A percentile compares a stretch with the other conserved stretches of the same genome.
phyloP scores from a whole-genome alignment of 2,888 invertebrate genomes.

The Heliconius sara region DNA sequence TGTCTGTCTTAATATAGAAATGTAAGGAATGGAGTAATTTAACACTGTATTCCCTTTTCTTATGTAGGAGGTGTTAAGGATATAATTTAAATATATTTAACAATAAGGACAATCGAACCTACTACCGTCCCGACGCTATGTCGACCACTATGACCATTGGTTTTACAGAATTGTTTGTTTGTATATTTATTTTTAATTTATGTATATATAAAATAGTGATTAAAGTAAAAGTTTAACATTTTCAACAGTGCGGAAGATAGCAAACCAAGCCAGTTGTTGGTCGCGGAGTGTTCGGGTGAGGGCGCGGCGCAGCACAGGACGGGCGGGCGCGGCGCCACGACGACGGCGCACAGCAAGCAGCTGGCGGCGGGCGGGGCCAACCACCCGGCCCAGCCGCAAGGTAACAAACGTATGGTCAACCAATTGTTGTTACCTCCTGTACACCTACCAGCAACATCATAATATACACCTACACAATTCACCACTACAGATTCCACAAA shows the following conservation, averaged over 20 bases:
- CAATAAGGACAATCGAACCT: neutral
- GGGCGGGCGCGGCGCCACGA: conserved; percentile 83
- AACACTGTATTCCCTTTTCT: neutral
- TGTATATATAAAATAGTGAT: neutral
- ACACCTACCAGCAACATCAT: neutral
- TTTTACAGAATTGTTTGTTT: too few relatives aligned
- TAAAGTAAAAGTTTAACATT: neutral
- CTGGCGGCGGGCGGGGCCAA: conserved; percentile 90
- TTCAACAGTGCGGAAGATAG: conserved; percentile 78
- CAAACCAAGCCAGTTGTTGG: conserved; percentile 58
- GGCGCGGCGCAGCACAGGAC: conserved; percentile 67
- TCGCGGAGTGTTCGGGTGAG: conserved; percentile 64
- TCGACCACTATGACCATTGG: too few relatives aligned
- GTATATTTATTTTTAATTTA: too few relatives aligned
- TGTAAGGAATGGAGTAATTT: neutral
- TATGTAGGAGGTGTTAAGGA: neutral
- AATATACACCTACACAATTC: neutral
- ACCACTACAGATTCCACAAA: neutral
- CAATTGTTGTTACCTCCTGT: conserved; percentile 66
- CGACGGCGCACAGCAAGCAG: conserved; percentile 92
- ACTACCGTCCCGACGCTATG: neutral
- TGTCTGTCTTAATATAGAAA: neutral
- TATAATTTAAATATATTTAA: too few relatives aligned
- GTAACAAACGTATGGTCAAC: conserved; percentile 82
- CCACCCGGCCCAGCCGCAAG: conserved; percentile 87